phyloP scores from a whole-genome alignment of 2,797 vertebrate genomes.

The Holocentrus rufus region DNA sequence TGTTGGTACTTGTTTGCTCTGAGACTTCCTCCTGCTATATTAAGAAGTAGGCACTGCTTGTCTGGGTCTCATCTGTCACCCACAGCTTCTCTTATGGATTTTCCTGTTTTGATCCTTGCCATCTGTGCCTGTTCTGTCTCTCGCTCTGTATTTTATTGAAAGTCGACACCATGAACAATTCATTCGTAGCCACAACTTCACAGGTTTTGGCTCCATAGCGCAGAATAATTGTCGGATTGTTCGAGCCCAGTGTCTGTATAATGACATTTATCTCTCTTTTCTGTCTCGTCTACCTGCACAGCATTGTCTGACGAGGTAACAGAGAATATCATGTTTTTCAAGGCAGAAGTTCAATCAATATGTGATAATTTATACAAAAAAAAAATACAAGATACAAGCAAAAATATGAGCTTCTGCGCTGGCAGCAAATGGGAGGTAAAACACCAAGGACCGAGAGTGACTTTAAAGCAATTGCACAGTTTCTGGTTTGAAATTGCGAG shows the following conservation, averaged over 20 bases:
- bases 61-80: conserved; percentile 76
- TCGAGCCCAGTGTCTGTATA: conserved; percentile 25
- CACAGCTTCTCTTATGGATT: conserved; percentile 74
- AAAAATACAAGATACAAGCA: no score
- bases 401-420: conserved; percentile 6
- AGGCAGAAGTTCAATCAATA: no score
- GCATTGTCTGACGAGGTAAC: conserved; percentile 5
- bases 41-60: conserved; percentile 64
- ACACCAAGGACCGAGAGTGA: conserved; percentile 13
- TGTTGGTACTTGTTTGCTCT: conserved; percentile 74
- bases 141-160: conserved; percentile 57
- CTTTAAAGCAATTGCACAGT: conserved; percentile 30
- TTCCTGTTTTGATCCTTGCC: conserved; percentile 77
- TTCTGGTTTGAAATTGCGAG: conserved; percentile 19
- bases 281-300: not conserved
- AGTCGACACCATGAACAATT: conserved; percentile 61
- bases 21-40: conserved; percentile 62
- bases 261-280: conserved; percentile 9
- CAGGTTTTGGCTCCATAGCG: conserved; percentile 42
- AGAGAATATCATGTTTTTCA: not conserved
- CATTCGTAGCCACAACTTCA: conserved; percentile 46
- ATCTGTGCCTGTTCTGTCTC: conserved; percentile 67
- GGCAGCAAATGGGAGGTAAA: conserved; percentile 18
- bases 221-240: conserved; percentile 40
- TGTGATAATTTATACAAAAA: no score